phyloP scores from a whole-genome alignment of 2,113 vertebrate genomes.

The Podocnemis expansa region DNA sequence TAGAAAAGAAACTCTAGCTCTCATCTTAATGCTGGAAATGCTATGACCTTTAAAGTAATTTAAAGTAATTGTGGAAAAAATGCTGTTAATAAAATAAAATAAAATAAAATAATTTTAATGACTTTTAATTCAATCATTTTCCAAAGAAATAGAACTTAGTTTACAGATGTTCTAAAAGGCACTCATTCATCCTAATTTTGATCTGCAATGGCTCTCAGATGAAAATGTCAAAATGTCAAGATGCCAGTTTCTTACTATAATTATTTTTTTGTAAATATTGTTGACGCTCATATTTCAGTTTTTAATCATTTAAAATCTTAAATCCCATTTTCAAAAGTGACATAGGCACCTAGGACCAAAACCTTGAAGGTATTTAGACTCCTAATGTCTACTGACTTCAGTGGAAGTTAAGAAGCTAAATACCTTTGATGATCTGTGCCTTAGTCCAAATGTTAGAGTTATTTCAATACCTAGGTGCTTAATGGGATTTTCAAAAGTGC shows the following conservation, averaged over 20 bases:
- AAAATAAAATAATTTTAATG: neutral
- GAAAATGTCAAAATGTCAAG: neutral
- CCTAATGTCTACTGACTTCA: neutral
- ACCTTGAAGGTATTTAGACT: neutral
- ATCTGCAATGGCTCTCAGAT: neutral
- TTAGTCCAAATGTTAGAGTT: neutral
- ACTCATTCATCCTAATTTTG: neutral
- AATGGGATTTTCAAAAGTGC: neutral
- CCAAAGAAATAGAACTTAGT: neutral
- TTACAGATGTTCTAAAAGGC: neutral
- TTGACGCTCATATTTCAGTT: neutral
- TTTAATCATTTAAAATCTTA: neutral
- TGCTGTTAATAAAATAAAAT: neutral
- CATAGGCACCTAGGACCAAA: neutral
- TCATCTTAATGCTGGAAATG: neutral
- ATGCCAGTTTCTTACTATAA: neutral
- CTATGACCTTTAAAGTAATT: neutral
- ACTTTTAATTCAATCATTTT: neutral
- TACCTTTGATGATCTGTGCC: neutral
- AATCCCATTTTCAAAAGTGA: neutral
- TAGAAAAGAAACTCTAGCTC: neutral
- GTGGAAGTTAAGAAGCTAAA: neutral
- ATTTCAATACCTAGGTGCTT: neutral
- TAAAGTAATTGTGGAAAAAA: neutral
- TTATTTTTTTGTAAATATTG: neutral